Conservation (phyloP, 2,113 vertebrate species). For the Octodon degus region DNA sequence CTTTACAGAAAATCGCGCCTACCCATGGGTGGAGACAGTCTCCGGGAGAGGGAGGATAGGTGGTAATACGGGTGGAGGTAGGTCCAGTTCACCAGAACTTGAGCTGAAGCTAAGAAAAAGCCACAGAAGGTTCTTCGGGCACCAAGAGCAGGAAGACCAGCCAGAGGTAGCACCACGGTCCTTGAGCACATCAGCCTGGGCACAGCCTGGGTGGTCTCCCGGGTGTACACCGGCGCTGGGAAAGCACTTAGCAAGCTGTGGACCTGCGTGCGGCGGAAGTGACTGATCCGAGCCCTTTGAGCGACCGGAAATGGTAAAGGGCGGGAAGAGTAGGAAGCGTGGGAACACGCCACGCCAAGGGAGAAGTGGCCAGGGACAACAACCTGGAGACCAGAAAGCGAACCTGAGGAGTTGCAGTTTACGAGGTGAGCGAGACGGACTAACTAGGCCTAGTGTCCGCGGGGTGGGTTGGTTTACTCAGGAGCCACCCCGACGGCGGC, state of each 20-base stretch:
- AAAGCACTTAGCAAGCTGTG: background rate
- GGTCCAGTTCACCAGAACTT: background rate
- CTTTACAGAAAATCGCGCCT: background rate
- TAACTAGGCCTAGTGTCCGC: background rate
- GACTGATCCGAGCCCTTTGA: rapidly evolving
- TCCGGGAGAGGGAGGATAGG: background rate
- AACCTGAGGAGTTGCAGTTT: background rate
- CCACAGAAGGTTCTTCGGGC: background rate
- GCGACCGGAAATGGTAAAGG: background rate
- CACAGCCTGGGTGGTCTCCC: rapidly evolving
- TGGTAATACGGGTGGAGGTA: background rate
- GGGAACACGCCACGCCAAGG: rapidly evolving
- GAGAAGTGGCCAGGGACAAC: background rate
- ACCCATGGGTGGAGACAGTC: background rate
- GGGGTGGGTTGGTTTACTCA: background rate
- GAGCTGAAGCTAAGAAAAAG: background rate
- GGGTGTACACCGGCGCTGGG: rapidly evolving
- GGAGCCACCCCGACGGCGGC: background rate
- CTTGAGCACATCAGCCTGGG: background rate
- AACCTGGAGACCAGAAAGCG: too few species aligned
- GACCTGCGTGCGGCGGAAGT: rapidly evolving
- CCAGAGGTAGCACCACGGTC: background rate
- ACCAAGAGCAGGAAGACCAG: background rate
- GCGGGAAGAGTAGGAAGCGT: background rate
- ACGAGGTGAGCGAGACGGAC: background rate